phyloP scores from a whole-genome alignment of 2,113 vertebrate genomes.

The Brachyhypopomus gauderio region DNA sequence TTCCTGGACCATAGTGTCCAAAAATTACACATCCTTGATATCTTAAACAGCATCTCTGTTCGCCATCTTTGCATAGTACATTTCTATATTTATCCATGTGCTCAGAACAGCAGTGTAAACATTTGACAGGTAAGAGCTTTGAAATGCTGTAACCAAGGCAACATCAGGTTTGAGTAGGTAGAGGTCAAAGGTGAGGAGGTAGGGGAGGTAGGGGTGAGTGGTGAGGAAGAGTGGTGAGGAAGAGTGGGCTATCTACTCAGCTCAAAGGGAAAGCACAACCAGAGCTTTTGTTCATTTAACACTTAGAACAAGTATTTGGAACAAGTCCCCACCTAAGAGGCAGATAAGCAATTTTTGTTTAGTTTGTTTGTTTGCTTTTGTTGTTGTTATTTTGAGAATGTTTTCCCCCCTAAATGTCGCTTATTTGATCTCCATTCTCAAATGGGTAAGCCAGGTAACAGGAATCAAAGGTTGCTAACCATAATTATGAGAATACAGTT shows the following conservation, averaged over 20 bases:
- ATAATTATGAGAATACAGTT: not conserved
- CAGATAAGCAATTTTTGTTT: not conserved
- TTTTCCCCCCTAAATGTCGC: not conserved
- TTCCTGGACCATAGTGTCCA: not conserved
- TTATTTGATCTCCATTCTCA: not conserved
- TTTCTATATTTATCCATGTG: constrained; percentile 23
- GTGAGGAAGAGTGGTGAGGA: constrained; percentile 62
- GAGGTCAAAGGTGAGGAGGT: constrained; percentile 64
- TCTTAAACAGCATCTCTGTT: not conserved
- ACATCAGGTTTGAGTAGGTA: constrained; percentile 59
- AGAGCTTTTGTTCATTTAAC: constrained; percentile 21
- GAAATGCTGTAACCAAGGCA: constrained; percentile 69
- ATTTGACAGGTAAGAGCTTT: constrained; percentile 55
- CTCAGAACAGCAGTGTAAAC: constrained; percentile 13
- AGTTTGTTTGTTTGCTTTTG: too few relatives aligned
- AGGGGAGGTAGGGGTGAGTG: constrained; percentile 53
- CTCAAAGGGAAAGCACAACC: constrained; percentile 15
- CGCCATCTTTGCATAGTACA: not conserved
- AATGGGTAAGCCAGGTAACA: not conserved
- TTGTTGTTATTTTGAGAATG: too few relatives aligned
- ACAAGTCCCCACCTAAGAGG: not conserved
- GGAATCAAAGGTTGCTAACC: not conserved
- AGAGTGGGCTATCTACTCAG: constrained; percentile 24
- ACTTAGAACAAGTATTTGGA: not conserved
- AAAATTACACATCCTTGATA: not conserved